These are phyloP conservation scores for Lasius fuliginosus DNA, from an alignment of 2,888 invertebrate species.

Conservation along the genomic window DNA sequence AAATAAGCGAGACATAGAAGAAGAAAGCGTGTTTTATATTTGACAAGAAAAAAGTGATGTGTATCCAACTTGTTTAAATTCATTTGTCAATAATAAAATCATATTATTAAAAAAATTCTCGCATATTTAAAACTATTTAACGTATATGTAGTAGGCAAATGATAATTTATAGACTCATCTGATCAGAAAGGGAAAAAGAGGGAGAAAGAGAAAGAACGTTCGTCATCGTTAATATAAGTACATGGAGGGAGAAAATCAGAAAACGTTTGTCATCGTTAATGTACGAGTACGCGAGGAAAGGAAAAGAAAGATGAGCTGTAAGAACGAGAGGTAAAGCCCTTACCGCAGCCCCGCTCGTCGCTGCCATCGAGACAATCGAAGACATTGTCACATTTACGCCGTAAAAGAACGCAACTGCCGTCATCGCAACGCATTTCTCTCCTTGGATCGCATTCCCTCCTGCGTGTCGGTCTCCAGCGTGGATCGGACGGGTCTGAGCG, in stretches of 20 bases:
- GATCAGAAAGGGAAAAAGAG: not conserved
- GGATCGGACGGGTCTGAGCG: conserved; percentile 72
- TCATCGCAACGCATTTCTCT: conserved; percentile 87
- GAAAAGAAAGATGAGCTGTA: conserved; percentile 5
- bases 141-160: not conserved
- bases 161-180: not conserved
- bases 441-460: conserved; percentile 77
- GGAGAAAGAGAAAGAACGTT: not conserved
- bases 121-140: not conserved
- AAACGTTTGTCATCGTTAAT: conserved; percentile 42
- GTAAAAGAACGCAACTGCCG: conserved; percentile 88
- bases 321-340: conserved; percentile 54
- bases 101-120: not conserved
- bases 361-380: conserved; percentile 89
- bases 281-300: conserved; percentile 3
- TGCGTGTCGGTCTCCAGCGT: conserved; percentile 64
- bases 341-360: conserved; percentile 89
- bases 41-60: not conserved
- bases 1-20: not conserved
- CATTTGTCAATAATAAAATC: not conserved
- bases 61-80: not conserved
- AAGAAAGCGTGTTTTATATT: not conserved
- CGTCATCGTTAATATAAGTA: conserved; percentile 33
- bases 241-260: conserved; percentile 3
- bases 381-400: conserved; percentile 89